phyloP scores from a whole-genome alignment of 2,888 invertebrate genomes.

The Thereva nobilitata region DNA sequence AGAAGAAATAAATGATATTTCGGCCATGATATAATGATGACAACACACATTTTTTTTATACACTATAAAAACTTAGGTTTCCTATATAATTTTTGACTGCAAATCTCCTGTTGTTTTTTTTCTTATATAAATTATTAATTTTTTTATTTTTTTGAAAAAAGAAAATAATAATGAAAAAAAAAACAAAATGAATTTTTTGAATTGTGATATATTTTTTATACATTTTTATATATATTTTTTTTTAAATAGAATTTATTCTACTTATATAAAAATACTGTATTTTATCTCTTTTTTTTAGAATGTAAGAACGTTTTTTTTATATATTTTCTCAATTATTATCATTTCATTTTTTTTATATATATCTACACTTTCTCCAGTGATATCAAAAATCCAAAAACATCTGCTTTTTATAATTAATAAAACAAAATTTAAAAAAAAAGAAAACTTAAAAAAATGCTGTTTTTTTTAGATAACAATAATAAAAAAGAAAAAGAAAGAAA shows the following conservation, averaged over 20 bases:
- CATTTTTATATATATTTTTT: slow-evolving; percentile 15
- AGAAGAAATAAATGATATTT: too few species aligned
- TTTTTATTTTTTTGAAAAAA: not conserved
- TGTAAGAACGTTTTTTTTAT: not conserved
- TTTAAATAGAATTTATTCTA: not conserved
- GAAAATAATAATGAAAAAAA: not conserved
- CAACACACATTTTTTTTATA: not conserved
- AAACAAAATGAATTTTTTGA: slow-evolving; percentile 21
- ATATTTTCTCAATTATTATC: not conserved
- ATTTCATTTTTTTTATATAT: not conserved
- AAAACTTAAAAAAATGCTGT: too few species aligned
- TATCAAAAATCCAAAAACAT: not conserved
- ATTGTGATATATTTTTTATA: slow-evolving; percentile 33
- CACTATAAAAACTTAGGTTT: slow-evolving; percentile 14
- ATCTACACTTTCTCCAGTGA: not conserved
- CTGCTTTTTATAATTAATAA: too few species aligned
- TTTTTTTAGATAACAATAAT: too few species aligned
- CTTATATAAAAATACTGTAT: slow-evolving; percentile 2
- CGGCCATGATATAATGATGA: too few species aligned
- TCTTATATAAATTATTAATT: not conserved
- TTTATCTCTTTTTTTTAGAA: slow-evolving; percentile 15
- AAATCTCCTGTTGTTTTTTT: not conserved
- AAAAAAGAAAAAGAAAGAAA: too few species aligned
- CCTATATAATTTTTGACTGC: not conserved
- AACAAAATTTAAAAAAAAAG: too few species aligned